Percentiles rank a stretch among this genome's conserved stretches.
These are phyloP conservation scores for Elmis aenea DNA, from an alignment of 2,888 invertebrate species.

Conservation along the genomic window DNA sequence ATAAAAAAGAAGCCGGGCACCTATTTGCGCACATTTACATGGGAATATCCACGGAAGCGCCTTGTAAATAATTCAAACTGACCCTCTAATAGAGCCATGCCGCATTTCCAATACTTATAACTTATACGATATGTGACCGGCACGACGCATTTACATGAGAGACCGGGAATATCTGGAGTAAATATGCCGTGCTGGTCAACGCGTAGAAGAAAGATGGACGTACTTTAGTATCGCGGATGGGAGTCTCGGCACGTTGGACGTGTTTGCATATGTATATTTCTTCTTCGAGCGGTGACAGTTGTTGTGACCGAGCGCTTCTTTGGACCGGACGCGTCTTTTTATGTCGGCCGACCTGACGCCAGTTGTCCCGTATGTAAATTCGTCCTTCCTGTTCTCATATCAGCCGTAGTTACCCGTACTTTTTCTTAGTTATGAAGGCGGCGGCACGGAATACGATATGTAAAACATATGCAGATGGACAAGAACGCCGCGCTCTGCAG, in stretches of 20 bases:
- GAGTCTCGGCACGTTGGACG: constrained; percentile 16
- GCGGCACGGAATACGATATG: constrained; percentile 29
- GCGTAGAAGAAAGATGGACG: constrained; percentile 17
- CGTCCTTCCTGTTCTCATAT: constrained; percentile 27
- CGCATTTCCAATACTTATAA: constrained; percentile 41
- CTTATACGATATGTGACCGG: constrained; percentile 35
- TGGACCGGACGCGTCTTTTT: constrained; percentile 39
- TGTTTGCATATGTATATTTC: constrained; percentile 29
- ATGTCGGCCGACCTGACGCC: constrained; percentile 45
- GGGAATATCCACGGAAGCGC: constrained; percentile 40
- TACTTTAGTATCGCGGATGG: constrained; percentile 11
- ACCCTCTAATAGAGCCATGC: constrained; percentile 42
- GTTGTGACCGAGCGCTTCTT: constrained; percentile 33
- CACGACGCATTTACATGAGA: constrained; percentile 25
- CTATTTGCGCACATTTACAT: constrained; percentile 39
- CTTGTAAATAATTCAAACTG: constrained; percentile 47
- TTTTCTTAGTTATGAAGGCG: constrained; percentile 26
- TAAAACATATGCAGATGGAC: constrained; percentile 33
- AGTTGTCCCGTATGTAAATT: constrained; percentile 41
- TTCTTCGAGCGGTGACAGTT: constrained; percentile 39
- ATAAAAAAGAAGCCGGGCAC: constrained; percentile 36
- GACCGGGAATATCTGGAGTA: constrained; percentile 15
- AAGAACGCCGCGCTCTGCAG: constrained; percentile 10
- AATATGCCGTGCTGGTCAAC: constrained; percentile 18
- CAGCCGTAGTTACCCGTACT: constrained; percentile 23